phyloP scores from a whole-genome alignment of 2,797 vertebrate genomes.

The Schizothorax lantsangensis region DNA sequence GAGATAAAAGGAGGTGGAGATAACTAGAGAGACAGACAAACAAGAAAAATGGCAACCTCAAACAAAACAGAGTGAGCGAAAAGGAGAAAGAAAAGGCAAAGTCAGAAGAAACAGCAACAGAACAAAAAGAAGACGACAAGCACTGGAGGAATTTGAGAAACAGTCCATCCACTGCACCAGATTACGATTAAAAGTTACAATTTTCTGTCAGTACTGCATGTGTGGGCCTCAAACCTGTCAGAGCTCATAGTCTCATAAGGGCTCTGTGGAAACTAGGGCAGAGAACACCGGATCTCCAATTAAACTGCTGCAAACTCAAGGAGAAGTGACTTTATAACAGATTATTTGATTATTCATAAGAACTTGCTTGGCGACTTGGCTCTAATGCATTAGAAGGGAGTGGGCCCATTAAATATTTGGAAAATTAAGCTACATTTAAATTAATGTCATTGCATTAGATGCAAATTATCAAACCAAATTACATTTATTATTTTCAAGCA shows the following conservation, averaged over 20 bases:
- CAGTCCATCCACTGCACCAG: slow-evolving; percentile 18
- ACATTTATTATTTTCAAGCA: background rate
- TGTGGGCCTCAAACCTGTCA: slow-evolving; percentile 45
- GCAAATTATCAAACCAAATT: background rate
- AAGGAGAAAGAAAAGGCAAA: background rate
- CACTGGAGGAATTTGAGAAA: slow-evolving; percentile 10
- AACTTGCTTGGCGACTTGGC: background rate
- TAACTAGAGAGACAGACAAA: slow-evolving; percentile 11
- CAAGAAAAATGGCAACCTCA: background rate
- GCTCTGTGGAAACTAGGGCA: slow-evolving; percentile 40
- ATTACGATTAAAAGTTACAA: slow-evolving; percentile 30
- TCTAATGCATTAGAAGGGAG: background rate
- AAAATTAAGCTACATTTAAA: background rate
- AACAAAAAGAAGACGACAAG: slow-evolving; percentile 37
- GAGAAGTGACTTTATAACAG: background rate
- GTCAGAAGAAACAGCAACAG: slow-evolving; percentile 30
- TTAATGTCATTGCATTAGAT: background rate
- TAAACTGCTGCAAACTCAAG: slow-evolving; percentile 17
- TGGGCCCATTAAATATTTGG: background rate
- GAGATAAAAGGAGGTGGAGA: background rate
- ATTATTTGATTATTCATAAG: background rate
- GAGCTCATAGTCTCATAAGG: slow-evolving; percentile 35
- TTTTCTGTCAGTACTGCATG: slow-evolving; percentile 47
- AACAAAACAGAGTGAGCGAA: background rate
- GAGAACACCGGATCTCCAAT: slow-evolving; percentile 18